Percentiles rank a stretch among this genome's conserved stretches.
Conservation (phyloP, 2,113 vertebrate genomes). For the Rissa tridactyla region DNA sequence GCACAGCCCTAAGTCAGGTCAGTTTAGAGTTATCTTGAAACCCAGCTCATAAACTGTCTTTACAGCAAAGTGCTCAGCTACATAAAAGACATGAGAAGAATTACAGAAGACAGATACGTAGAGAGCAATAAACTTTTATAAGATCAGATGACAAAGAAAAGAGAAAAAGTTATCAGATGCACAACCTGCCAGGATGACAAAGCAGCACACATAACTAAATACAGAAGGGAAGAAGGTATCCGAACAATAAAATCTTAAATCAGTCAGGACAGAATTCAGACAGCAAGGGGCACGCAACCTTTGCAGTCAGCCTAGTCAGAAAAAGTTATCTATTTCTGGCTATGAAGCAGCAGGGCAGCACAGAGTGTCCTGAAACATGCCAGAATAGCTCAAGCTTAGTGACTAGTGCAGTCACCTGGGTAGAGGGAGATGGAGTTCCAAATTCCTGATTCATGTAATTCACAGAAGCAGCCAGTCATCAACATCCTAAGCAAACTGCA, state of each 20-base stretch:
- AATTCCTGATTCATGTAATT: not conserved
- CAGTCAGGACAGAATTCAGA: not conserved
- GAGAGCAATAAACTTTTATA: not conserved
- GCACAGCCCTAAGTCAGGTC: not conserved
- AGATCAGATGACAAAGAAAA: not conserved
- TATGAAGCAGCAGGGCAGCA: not conserved
- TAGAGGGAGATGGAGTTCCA: not conserved
- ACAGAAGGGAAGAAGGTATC: not conserved
- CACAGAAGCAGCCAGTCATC: not conserved
- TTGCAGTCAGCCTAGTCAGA: not conserved
- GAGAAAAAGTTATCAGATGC: not conserved
- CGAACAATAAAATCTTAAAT: not conserved
- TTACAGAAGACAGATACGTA: rapidly evolving
- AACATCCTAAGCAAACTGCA: not conserved
- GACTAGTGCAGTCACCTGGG: not conserved
- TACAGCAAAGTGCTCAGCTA: not conserved
- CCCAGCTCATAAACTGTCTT: not conserved
- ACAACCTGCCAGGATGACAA: not conserved
- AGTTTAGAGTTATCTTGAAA: not conserved
- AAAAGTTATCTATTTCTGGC: constrained; percentile 48
- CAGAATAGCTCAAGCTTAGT: not conserved
- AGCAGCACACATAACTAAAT: not conserved
- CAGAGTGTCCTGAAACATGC: not conserved
- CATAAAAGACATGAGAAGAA: not conserved
- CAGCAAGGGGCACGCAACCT: not conserved